Percentiles rank a stretch among this genome's conserved stretches.
These are phyloP conservation scores for Platycnemis pennipes DNA, from an alignment of 2,888 invertebrate genomes.

Conservation along the genomic window DNA sequence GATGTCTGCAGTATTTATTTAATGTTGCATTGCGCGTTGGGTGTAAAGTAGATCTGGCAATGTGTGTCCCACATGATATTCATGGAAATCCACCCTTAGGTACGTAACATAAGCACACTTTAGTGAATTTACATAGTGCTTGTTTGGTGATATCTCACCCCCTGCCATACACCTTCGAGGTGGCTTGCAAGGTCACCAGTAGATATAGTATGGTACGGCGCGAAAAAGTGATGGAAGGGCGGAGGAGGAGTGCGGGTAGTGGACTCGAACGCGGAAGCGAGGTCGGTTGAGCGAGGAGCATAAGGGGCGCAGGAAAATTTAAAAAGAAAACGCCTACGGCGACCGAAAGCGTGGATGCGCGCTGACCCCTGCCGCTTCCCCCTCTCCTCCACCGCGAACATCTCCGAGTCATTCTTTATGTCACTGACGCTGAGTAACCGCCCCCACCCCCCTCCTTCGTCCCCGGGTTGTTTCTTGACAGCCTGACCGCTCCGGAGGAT, in stretches of 20 bases:
- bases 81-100: too few species aligned
- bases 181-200: too few species aligned
- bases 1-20: too few species aligned
- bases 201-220: too few species aligned
- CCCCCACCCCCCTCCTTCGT: neutral
- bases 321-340: neutral
- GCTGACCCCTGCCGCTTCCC: neutral
- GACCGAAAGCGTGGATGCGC: slow-evolving; percentile 18
- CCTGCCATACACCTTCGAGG: too few species aligned
- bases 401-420: neutral
- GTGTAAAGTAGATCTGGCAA: too few species aligned
- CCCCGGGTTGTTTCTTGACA: slow-evolving; percentile 34
- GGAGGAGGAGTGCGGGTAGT: neutral
- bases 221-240: neutral
- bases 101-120: too few species aligned
- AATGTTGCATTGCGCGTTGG: too few species aligned
- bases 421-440: slow-evolving; percentile 25
- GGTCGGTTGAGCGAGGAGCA: neutral
- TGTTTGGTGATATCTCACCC: too few species aligned
- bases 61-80: too few species aligned
- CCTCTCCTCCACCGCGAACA: neutral
- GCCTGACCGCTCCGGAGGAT: slow-evolving; percentile 48
- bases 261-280: slow-evolving; percentile 6
- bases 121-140: too few species aligned
- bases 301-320: neutral